These are phyloP conservation scores for Eulithis prunata DNA, from an alignment of 2,888 invertebrate genomes.

Conservation along the genomic window DNA sequence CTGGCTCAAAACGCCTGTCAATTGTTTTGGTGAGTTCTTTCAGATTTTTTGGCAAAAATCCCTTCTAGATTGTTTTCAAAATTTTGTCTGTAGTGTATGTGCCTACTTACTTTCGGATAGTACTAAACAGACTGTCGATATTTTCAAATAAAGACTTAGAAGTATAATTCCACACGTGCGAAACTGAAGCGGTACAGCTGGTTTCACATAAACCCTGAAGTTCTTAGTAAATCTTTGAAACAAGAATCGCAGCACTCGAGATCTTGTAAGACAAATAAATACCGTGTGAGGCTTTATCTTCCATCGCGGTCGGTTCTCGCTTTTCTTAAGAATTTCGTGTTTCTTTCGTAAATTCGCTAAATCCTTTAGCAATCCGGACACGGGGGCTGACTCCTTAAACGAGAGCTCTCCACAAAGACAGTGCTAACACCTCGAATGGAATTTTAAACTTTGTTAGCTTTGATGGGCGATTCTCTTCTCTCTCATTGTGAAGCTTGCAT, in stretches of 20 bases:
- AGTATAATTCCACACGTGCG: no score
- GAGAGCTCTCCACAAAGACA: conserved; percentile 59
- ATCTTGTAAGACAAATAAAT: conserved; percentile 63
- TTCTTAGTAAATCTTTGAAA: conserved; percentile 33
- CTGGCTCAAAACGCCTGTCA: neutral
- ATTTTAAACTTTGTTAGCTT: conserved; percentile 63
- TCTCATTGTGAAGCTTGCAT: conserved; percentile 22
- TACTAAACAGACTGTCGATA: no score
- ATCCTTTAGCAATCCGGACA: conserved; percentile 70
- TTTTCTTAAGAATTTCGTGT: conserved; percentile 53
- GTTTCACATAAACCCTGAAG: neutral
- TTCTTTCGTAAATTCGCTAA: conserved; percentile 62
- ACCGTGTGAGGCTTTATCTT: conserved; percentile 52
- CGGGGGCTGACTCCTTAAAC: conserved; percentile 69
- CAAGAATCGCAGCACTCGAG: conserved; percentile 35
- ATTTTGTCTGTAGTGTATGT: no score
- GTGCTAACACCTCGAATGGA: conserved; percentile 62
- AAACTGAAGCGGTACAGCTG: no score
- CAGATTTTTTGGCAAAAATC: no score
- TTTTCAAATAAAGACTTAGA: no score
- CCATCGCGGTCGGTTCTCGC: conserved; percentile 54
- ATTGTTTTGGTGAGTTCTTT: neutral
- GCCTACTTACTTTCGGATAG: no score
- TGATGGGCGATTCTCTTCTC: conserved; percentile 9
- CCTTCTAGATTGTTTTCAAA: no score